Conservation (phyloP, 2,113 vertebrate species). For the Cyrtonyx montezumae region DNA sequence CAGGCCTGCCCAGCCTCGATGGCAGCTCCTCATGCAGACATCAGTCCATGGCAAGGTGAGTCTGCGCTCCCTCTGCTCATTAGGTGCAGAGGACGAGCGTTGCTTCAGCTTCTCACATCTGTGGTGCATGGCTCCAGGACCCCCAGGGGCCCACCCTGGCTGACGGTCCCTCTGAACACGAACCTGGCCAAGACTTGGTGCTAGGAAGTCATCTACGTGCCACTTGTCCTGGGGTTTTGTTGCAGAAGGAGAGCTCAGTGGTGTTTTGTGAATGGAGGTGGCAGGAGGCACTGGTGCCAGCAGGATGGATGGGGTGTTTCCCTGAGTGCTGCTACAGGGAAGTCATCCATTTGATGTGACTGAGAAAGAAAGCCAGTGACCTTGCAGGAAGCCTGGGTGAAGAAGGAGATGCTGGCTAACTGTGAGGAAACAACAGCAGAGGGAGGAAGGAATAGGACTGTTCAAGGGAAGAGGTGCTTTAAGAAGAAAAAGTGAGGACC, state of each 20-base stretch:
- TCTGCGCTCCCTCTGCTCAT: background rate
- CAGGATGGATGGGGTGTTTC: background rate
- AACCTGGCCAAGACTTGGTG: background rate
- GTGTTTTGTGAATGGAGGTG: background rate
- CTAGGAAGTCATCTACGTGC: background rate
- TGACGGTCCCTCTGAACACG: background rate
- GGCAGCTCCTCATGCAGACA: fast-evolving
- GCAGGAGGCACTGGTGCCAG: background rate
- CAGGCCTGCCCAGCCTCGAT: background rate
- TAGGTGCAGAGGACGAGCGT: background rate
- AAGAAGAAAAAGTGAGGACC: background rate
- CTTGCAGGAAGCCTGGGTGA: background rate
- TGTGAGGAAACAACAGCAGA: background rate
- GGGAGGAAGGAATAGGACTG: background rate
- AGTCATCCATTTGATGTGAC: conserved; percentile 39
- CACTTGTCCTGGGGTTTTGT: background rate
- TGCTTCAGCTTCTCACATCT: background rate
- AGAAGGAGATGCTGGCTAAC: background rate
- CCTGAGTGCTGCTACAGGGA: conserved; percentile 29
- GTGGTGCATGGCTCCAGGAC: background rate
- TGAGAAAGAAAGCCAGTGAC: conserved; percentile 15
- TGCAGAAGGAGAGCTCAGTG: background rate
- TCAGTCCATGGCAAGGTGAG: fast-evolving
- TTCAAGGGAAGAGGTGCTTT: background rate
- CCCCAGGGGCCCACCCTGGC: background rate